Evolutionary conservation across 2,888 invertebrate species (phyloP).

Genomic region (Drosophila gaucha): DNA sequence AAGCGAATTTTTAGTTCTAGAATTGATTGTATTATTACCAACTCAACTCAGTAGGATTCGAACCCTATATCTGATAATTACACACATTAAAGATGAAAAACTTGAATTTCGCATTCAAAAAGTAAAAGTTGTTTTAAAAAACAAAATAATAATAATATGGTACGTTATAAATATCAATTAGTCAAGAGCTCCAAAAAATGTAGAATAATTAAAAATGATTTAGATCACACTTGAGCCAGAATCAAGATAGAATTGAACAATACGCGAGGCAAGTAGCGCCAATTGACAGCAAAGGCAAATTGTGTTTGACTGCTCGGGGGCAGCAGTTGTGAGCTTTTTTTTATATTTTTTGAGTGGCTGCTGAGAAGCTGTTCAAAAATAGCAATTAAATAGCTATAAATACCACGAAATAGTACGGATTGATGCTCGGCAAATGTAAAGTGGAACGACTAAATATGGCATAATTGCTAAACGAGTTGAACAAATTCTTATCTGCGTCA

Average conservation of each 20-base stretch:
- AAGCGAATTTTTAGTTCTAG: no score
- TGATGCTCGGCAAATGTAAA: slow-evolving; percentile 19
- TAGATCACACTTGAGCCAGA: slow-evolving; percentile 7
- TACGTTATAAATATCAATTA: background rate
- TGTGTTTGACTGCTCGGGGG: slow-evolving; percentile 6
- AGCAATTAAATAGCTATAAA: slow-evolving; percentile 68
- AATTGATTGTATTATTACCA: no score
- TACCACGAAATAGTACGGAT: slow-evolving; percentile 21
- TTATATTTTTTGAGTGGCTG: slow-evolving; percentile 17
- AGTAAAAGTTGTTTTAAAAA: background rate
- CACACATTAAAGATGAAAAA: no score
- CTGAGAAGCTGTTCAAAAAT: slow-evolving; percentile 59
- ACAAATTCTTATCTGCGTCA: slow-evolving; percentile 57
- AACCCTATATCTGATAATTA: no score
- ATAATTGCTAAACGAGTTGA: slow-evolving; percentile 35
- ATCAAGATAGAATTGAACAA: slow-evolving; percentile 4
- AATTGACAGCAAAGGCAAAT: slow-evolving; percentile 26
- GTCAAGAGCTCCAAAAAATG: background rate
- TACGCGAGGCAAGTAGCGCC: background rate
- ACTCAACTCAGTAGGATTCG: no score
- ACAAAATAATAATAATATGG: background rate
- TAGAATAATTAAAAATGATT: slow-evolving; percentile 5
- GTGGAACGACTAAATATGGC: slow-evolving; percentile 57
- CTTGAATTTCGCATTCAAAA: no score
- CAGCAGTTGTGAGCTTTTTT: background rate